Base-by-base conservation (phyloP, 1,140 invertebrate species). In the Drosophila burlai region DNA sequence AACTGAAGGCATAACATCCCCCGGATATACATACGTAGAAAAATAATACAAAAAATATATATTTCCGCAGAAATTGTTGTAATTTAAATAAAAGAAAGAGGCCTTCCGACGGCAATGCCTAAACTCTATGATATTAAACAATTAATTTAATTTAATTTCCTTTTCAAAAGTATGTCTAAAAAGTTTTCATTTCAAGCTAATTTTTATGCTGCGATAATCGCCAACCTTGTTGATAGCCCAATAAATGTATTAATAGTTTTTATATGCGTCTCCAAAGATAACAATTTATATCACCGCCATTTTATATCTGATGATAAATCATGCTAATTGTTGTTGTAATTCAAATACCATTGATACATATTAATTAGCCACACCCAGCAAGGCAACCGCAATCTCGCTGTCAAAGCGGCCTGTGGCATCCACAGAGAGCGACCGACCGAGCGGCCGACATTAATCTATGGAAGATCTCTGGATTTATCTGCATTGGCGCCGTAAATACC, bases 271-370 rank as follows among this genome's bases (percentile, higher is more conserved):
- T 64, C 58, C 21, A n/a, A 47, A 65, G 16, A 71, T 52, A 57
- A 50, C 83, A 50, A 84, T 61, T 72, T 65, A 89, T 75, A 84
- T 84, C 55, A 79, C 73, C 81, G 69, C 57, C 81, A 68, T 69
- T 52, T 60, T 59, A 36, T 84, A 90, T 90, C 84, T 68, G 34
- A 69, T 71, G 50, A 81, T 87, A 84, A 81, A 87, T 87, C 81
- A 84, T 61, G 78, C 74, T 90, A 87, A 87, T 87, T 87, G 81
- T 89, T 79, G 81, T 81, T 87, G 84, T 90, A 84, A 87, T 75
- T 87, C 81, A 89, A 89, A 89, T 84, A 73, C 80, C 57, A 89
- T 78, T 77, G 84, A 87, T 87, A 87, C 84, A 87, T 87, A 87
- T 87, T 89, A 87, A 87, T 87, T 87, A 84, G 69, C 64, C 81